phyloP scores from a whole-genome alignment of 2,113 vertebrate species.

The Panthera uncia region DNA sequence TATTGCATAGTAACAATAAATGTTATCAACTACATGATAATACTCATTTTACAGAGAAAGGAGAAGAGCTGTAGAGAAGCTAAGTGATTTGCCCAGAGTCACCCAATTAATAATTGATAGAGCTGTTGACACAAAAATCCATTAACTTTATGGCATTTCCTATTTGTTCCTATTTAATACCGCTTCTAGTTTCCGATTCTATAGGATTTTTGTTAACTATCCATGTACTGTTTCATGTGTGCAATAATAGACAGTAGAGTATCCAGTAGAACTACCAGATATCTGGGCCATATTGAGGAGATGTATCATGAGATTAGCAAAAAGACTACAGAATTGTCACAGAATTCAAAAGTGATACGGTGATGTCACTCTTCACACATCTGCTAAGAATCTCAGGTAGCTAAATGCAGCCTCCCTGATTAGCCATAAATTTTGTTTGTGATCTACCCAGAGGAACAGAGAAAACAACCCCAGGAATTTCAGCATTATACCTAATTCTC shows the following conservation, averaged over 20 bases:
- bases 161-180: constrained; percentile 18
- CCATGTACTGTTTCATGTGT: background rate
- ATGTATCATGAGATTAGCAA: background rate
- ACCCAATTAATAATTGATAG: background rate
- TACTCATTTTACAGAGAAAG: background rate
- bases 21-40: background rate
- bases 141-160: background rate
- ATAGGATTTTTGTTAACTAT: background rate
- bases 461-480: background rate
- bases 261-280: background rate
- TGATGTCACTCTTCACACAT: background rate
- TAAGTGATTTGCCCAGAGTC: background rate
- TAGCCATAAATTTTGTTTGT: background rate
- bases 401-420: background rate
- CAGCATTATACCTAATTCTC: background rate
- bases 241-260: background rate
- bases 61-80: background rate
- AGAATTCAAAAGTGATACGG: background rate
- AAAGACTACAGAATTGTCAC: background rate
- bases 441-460: background rate
- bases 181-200: background rate
- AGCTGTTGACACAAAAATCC: background rate
- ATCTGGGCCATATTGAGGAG: background rate
- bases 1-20: background rate
- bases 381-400: background rate